Conservation (phyloP, 2,888 invertebrate species). For the Sepioteuthis lessoniana region DNA sequence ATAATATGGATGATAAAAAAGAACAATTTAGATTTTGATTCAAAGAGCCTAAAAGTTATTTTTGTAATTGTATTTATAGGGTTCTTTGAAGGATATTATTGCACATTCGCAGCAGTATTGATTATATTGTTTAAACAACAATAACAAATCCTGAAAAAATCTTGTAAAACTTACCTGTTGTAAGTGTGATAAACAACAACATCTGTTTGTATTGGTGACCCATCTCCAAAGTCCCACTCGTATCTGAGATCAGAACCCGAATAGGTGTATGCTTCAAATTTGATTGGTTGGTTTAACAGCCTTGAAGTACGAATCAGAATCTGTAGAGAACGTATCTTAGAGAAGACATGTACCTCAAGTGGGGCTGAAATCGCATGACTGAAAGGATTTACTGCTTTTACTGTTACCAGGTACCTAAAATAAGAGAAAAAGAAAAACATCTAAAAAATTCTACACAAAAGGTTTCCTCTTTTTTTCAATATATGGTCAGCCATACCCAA, state of each 20-base stretch:
- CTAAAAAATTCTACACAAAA: too few species aligned
- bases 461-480: too few species aligned
- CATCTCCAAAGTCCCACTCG: conserved; percentile 74
- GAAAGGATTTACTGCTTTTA: conserved; percentile 67
- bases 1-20: too few species aligned
- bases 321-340: conserved; percentile 56
- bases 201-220: conserved; percentile 54
- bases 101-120: background rate
- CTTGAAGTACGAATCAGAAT: conserved; percentile 53
- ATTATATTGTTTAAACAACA: background rate
- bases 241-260: conserved; percentile 70
- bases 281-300: conserved; percentile 61
- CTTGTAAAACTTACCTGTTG: conserved; percentile 56
- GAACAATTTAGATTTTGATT: too few species aligned
- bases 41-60: too few species aligned
- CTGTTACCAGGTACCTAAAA: conserved; percentile 65
- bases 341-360: conserved; percentile 63
- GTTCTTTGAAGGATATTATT: too few species aligned
- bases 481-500: too few species aligned
- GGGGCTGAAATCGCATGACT: conserved; percentile 64
- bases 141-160: background rate
- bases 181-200: conserved; percentile 58
- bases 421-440: background rate
- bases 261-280: conserved; percentile 63
- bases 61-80: too few species aligned